These are phyloP conservation scores for Drosophila erecta DNA, from an alignment of 1,140 invertebrate species.

Conservation along the genomic window DNA sequence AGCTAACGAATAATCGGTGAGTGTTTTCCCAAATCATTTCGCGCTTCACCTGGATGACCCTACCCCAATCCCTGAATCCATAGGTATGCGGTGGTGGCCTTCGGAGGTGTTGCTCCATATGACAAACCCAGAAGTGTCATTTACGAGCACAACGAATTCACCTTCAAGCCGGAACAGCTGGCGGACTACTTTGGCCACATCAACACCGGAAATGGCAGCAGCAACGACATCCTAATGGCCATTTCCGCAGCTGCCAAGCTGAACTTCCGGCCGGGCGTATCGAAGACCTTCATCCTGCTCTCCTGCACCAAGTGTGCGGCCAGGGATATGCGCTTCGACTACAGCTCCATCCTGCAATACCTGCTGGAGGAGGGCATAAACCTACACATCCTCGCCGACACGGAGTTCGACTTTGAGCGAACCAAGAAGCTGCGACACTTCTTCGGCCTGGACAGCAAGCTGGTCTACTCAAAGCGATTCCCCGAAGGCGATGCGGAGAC, in stretches of 20 bases:
- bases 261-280: constrained; percentile 92
- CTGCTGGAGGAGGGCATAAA: constrained; percentile 92
- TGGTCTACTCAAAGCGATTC: constrained; percentile 92
- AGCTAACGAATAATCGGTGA: constrained; percentile 89
- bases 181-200: constrained; percentile 73
- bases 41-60: not conserved
- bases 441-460: constrained; percentile 90
- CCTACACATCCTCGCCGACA: constrained; percentile 93
- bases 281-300: constrained; percentile 93
- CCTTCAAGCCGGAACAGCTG: constrained; percentile 85
- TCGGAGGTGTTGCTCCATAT: constrained; percentile 91
- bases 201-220: constrained; percentile 86
- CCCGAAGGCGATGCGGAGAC: constrained; percentile 89
- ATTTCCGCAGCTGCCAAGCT: constrained; percentile 90
- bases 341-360: constrained; percentile 91
- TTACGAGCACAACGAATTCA: constrained; percentile 89
- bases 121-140: constrained; percentile 89
- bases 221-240: constrained; percentile 90
- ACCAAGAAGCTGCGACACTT: constrained; percentile 89
- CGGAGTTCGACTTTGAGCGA: constrained; percentile 90
- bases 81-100: constrained; percentile 92
- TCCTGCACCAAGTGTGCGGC: constrained; percentile 91
- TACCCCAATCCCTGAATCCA: not conserved
- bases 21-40: not conserved
- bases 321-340: constrained; percentile 90